Evolutionary conservation across 2,797 vertebrate species (phyloP), one percentile per base, ranked within the genome.

Genomic region (Protonibea diacanthus): DNA sequence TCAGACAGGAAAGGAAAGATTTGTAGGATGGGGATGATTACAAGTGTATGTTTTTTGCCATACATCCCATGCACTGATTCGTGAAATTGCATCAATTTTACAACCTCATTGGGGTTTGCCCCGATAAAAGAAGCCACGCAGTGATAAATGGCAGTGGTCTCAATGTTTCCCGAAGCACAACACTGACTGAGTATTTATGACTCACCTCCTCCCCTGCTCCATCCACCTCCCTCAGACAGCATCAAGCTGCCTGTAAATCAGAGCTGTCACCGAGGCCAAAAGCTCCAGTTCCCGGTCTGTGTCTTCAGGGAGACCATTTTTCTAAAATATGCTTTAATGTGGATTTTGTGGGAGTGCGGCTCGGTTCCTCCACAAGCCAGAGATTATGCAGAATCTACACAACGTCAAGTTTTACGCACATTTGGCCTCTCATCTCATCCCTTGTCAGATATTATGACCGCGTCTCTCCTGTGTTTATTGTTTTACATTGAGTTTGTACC

Each of bases 121-220:
- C 45, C n/a, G 79, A 85, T 87, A 78, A 89, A 89, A 86, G 68
- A 88, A 83, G 74, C 64, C 84, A 67, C 80, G 72, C 42, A 2
- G 62, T 91, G 89, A 92, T 88, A 60, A 90, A 90, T 86, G 68
- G 64, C 58, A 68, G 80, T 81, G 75, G 56, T 74, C 58, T 78
- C 74, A 6, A 40, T 44, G 55, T 80, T 81, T 82, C 86, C 80
- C 57, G 48, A 80, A 89, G 81, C 89, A 68, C 86, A 84, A 66
- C 60, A 57, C 64, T 74, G 83, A 85, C 81, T 11, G 56, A 75
- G 70, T 86, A 89, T 94, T 93, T 93, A 93, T 81, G 84, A 74
- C 71, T 92, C 79, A 81, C 88, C 87, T 87, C 76, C 66, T 74
- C 75, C 79, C 64, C 78, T 69, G 72, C 74, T 76, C 71, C 72